Evolutionary conservation across 2,797 vertebrate genomes (phyloP).

Genomic region (Myotis planiceps): DNA sequence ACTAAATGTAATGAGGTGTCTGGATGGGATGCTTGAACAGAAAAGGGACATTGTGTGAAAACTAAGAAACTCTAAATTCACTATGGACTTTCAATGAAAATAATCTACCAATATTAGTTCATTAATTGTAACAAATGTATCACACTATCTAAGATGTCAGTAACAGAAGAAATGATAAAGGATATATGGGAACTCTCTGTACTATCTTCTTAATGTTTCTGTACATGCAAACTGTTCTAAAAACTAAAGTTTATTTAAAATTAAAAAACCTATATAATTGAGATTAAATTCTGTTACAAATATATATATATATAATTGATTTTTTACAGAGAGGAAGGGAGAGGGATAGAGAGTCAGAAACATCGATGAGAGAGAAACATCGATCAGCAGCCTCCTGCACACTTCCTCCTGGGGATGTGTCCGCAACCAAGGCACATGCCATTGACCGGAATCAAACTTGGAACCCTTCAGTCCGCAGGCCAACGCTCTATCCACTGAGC

Average conservation of each 20-base stretch:
- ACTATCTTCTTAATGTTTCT: not conserved
- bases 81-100: not conserved
- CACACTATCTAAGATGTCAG: not conserved
- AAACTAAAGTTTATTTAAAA: not conserved
- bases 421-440: too few relatives aligned
- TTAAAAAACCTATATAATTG: not conserved
- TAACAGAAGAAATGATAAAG: not conserved
- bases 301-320: too few relatives aligned
- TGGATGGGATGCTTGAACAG: not conserved
- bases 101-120: not conserved
- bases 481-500: too few relatives aligned
- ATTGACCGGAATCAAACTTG: too few relatives aligned
- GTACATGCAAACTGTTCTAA: not conserved
- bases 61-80: not conserved
- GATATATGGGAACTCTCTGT: not conserved
- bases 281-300: not conserved
- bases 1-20: too few relatives aligned
- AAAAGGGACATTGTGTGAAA: not conserved
- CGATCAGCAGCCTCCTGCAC: too few relatives aligned
- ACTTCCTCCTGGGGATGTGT: too few relatives aligned
- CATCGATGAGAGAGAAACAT: too few relatives aligned
- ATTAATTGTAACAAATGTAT: not conserved
- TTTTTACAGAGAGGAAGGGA: too few relatives aligned
- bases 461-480: too few relatives aligned
- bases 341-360: too few relatives aligned